phyloP scores from a whole-genome alignment of 2,797 vertebrate genomes.

The Semaprochilodus insignis region DNA sequence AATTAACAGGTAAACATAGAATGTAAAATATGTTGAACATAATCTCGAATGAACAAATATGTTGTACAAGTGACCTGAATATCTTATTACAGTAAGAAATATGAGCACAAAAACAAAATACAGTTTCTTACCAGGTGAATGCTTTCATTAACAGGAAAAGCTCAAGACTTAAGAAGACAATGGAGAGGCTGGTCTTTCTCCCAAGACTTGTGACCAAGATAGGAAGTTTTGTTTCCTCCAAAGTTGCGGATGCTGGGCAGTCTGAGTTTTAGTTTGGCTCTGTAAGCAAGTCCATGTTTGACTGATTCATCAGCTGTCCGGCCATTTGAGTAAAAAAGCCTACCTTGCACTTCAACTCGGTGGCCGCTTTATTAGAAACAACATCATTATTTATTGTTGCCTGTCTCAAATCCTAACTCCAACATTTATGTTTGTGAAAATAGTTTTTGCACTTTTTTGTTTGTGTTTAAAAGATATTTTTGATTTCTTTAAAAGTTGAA shows the following conservation, averaged over 20 bases:
- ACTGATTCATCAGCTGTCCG: too few relatives aligned
- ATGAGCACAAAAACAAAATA: neutral
- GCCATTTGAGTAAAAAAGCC: neutral
- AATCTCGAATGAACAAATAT: too few relatives aligned
- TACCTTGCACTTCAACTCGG: neutral
- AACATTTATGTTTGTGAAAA: too few relatives aligned
- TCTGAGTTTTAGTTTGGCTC: neutral
- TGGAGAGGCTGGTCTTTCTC: neutral
- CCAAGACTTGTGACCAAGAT: neutral
- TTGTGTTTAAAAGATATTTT: too few relatives aligned
- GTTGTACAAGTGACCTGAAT: too few relatives aligned
- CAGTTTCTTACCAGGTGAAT: neutral
- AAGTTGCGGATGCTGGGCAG: neutral
- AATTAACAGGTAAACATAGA: too few relatives aligned
- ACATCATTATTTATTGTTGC: too few relatives aligned
- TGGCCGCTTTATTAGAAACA: too few relatives aligned
- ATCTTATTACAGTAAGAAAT: neutral
- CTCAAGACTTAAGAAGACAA: neutral
- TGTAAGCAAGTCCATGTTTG: neutral
- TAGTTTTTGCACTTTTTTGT: too few relatives aligned
- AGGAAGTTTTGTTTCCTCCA: neutral
- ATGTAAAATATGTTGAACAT: too few relatives aligned
- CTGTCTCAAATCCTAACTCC: too few relatives aligned
- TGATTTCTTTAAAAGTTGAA: too few relatives aligned
- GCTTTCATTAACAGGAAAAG: neutral